These are phyloP conservation scores for Leptobrachium ailaonicum DNA, from an alignment of 2,113 vertebrate genomes.

Conservation along the genomic window DNA sequence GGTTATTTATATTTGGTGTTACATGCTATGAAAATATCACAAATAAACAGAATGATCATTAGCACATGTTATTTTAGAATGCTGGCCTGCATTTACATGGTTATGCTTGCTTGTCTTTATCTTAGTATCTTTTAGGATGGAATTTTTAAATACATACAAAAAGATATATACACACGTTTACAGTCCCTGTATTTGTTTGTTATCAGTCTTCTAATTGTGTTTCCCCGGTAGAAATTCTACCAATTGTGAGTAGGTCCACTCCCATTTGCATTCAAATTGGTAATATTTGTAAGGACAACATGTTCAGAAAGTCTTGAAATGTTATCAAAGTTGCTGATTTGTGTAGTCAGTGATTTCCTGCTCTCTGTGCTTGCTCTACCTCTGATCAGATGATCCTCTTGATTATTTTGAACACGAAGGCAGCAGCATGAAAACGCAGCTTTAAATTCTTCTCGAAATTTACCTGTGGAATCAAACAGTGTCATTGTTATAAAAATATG, in stretches of 20 bases:
- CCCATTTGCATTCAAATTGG: slow-evolving; percentile 64
- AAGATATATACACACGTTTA: neutral
- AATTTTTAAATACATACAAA: too few species aligned
- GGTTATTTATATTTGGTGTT: too few species aligned
- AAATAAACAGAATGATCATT: too few species aligned
- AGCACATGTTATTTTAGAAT: too few species aligned
- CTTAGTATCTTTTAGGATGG: too few species aligned
- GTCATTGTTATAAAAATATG: neutral
- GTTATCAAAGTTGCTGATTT: slow-evolving; percentile 85
- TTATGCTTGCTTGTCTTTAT: too few species aligned
- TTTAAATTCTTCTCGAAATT: slow-evolving; percentile 96
- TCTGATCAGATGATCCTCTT: slow-evolving; percentile 66
- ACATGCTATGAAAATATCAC: too few species aligned
- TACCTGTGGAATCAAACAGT: slow-evolving; percentile 72
- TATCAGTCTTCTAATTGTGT: too few species aligned
- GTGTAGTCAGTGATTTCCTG: slow-evolving; percentile 89
- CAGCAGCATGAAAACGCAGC: slow-evolving; percentile 88
- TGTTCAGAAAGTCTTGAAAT: slow-evolving; percentile 86
- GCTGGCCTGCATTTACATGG: too few species aligned
- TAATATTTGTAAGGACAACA: slow-evolving; percentile 73
- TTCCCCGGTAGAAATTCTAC: slow-evolving; percentile 45
- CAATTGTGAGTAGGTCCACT: slow-evolving; percentile 52
- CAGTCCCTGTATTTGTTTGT: neutral
- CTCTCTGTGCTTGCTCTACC: slow-evolving; percentile 81
- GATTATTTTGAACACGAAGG: slow-evolving; percentile 60